Evolutionary conservation across 2,113 vertebrate genomes (phyloP).

Genomic region (Melozone crissalis): DNA sequence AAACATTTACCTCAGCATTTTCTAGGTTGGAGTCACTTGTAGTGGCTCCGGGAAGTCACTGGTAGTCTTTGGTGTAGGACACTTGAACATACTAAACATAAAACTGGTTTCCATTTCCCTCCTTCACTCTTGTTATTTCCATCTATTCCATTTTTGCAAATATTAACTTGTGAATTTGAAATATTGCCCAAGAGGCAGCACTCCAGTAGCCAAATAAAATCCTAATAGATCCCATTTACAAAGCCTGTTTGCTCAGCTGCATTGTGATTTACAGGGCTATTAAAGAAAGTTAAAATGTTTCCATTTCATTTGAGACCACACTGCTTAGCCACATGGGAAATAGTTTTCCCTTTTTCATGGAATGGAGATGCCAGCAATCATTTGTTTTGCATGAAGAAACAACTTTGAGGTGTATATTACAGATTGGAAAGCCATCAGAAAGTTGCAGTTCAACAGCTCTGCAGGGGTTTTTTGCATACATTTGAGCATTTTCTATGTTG

Average conservation of each 20-base stretch:
- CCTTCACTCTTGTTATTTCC: background rate
- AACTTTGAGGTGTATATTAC: background rate
- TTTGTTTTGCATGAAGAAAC: background rate
- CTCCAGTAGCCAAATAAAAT: conserved; percentile 69
- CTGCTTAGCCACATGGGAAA: conserved; percentile 13
- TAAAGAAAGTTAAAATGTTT: conserved; percentile 31
- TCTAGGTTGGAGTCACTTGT: conserved; percentile 37
- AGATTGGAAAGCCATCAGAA: background rate
- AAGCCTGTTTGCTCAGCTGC: conserved; percentile 46
- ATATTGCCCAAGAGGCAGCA: conserved; percentile 63
- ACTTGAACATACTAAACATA: background rate
- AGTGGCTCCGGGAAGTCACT: conserved; percentile 32
- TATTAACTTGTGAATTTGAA: conserved; percentile 68
- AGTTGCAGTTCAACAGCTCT: background rate
- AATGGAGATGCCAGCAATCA: background rate
- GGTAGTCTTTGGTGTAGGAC: conserved; percentile 46
- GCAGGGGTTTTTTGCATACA: background rate
- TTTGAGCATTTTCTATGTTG: background rate
- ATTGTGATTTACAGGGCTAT: conserved; percentile 23
- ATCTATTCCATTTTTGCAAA: conserved; percentile 46
- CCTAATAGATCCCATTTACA: conserved; percentile 53
- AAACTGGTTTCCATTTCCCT: conserved; percentile 6
- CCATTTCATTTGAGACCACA: conserved; percentile 39
- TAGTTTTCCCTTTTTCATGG: background rate
- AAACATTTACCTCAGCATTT: conserved; percentile 74